Evolutionary conservation across 2,797 vertebrate species (phyloP).

Genomic region (Xenopus petersii): DNA sequence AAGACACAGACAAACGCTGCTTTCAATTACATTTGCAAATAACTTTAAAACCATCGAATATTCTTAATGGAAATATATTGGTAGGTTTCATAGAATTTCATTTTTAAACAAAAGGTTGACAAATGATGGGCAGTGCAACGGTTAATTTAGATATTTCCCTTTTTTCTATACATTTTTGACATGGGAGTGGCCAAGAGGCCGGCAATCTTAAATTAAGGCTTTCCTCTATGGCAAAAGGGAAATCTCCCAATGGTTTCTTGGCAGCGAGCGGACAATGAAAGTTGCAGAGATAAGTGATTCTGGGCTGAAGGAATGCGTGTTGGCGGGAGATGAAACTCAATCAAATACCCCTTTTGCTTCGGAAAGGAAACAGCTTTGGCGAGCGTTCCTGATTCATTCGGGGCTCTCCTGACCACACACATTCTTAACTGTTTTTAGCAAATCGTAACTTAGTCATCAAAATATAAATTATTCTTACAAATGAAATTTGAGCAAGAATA

Average conservation of each 20-base stretch:
- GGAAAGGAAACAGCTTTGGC: slow-evolving; percentile 41
- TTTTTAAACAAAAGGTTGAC: too few relatives aligned
- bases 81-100: too few relatives aligned
- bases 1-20: too few relatives aligned
- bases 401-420: slow-evolving; percentile 39
- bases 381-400: slow-evolving; percentile 2
- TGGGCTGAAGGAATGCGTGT: slow-evolving; percentile 36
- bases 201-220: neutral
- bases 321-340: slow-evolving; percentile 39
- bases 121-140: too few relatives aligned
- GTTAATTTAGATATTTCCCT: too few relatives aligned
- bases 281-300: slow-evolving; percentile 34
- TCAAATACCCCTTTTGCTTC: slow-evolving; percentile 27
- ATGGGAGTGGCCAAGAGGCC: neutral
- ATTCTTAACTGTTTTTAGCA: slow-evolving; percentile 7
- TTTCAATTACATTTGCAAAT: too few relatives aligned
- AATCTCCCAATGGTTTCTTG: slow-evolving; percentile 18
- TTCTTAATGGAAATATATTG: too few relatives aligned
- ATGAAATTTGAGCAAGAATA: neutral
- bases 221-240: slow-evolving; percentile 6
- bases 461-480: slow-evolving; percentile 19
- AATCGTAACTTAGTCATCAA: slow-evolving; percentile 32
- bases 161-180: too few relatives aligned
- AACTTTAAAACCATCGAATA: too few relatives aligned
- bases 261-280: neutral